phyloP scores from a whole-genome alignment of 2,113 vertebrate genomes.

The Romanogobio albipinnatus region DNA sequence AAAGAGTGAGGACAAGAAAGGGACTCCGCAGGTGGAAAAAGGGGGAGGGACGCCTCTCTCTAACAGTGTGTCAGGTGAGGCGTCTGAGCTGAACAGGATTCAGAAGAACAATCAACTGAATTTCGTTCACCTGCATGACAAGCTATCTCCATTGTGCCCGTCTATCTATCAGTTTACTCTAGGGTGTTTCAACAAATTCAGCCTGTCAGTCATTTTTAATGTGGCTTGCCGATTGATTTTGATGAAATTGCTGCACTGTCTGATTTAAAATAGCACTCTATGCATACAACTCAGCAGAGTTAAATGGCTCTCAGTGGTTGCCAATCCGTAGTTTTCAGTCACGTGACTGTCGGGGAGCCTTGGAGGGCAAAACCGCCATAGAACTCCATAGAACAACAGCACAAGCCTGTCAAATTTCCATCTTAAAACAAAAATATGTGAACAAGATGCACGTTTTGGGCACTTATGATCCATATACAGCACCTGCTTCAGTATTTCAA shows the following conservation, averaged over 20 bases:
- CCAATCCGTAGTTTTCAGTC: too few species aligned
- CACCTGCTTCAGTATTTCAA: too few species aligned
- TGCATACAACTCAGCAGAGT: neutral
- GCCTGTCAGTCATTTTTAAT: neutral
- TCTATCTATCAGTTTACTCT: neutral
- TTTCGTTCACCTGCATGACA: neutral
- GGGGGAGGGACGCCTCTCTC: slow-evolving; percentile 75
- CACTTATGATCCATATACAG: too few species aligned
- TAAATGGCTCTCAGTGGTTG: neutral
- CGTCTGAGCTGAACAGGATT: neutral
- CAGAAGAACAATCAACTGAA: neutral
- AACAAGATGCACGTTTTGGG: too few species aligned
- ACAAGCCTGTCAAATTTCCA: too few species aligned
- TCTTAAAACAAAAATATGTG: too few species aligned
- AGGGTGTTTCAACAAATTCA: neutral
- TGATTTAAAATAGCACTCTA: neutral
- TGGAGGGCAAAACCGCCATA: too few species aligned
- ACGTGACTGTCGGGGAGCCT: too few species aligned
- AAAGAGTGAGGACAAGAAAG: slow-evolving; percentile 80
- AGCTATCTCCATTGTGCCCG: neutral
- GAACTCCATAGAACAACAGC: too few species aligned
- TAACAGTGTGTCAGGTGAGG: slow-evolving; percentile 81
- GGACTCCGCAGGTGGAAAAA: slow-evolving; percentile 79
- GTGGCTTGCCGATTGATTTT: neutral
- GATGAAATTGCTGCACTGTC: neutral